phyloP scores from a whole-genome alignment of 1,140 invertebrate genomes.

The Grapholita molesta region DNA sequence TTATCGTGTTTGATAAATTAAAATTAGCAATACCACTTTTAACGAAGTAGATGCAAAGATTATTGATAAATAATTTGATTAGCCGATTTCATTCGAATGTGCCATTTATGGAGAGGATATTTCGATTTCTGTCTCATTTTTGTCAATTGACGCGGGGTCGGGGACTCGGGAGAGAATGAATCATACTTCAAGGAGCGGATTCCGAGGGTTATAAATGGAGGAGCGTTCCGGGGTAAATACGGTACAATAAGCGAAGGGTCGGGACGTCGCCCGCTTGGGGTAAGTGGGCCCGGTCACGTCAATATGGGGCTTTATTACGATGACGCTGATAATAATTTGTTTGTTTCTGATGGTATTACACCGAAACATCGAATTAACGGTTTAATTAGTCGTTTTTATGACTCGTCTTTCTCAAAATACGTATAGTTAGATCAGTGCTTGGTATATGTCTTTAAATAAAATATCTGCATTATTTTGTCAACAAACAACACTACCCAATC shows the following conservation, averaged over 20 bases:
- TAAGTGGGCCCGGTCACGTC: slow-evolving; percentile 69
- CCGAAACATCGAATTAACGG: slow-evolving; percentile 12
- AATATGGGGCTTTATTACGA: slow-evolving; percentile 71
- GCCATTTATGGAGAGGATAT: slow-evolving; percentile 16
- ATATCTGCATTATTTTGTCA: not conserved
- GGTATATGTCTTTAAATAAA: too few relatives aligned
- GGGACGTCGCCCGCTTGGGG: slow-evolving; percentile 57
- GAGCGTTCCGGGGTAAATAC: slow-evolving; percentile 70
- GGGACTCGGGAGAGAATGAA: slow-evolving; percentile 54
- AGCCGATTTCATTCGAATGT: not conserved
- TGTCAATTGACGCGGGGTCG: slow-evolving; percentile 59
- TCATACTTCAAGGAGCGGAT: slow-evolving; percentile 74
- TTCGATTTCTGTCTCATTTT: slow-evolving; percentile 51
- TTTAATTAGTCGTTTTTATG: not conserved
- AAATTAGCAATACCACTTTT: too few relatives aligned
- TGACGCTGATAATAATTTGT: slow-evolving; percentile 64
- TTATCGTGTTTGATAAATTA: too few relatives aligned
- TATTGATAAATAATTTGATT: not conserved
- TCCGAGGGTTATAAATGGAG: slow-evolving; percentile 73
- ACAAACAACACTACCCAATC: not conserved
- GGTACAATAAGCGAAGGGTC: slow-evolving; percentile 71
- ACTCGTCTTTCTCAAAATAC: not conserved
- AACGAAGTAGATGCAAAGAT: too few relatives aligned
- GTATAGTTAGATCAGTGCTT: too few relatives aligned
- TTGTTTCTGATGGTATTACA: slow-evolving; percentile 44